Percentiles rank a stretch among this genome's conserved stretches.
Conservation (phyloP, 2,797 vertebrate genomes). For the Parotocinclus haroldoi region DNA sequence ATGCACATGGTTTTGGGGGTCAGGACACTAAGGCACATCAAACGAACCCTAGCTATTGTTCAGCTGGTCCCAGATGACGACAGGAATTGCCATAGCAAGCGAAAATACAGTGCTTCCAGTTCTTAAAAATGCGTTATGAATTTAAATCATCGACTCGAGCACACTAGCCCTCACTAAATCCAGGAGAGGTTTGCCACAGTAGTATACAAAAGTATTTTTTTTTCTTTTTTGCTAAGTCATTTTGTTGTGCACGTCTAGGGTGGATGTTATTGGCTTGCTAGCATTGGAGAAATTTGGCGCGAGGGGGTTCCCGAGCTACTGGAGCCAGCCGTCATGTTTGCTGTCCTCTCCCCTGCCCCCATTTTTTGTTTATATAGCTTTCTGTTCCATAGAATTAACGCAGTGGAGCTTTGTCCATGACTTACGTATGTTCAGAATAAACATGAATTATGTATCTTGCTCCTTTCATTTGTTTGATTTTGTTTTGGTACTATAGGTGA, state of each 20-base stretch:
- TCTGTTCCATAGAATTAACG: slow-evolving; percentile 67
- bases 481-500: background rate
- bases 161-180: slow-evolving; percentile 18
- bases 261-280: slow-evolving; percentile 21
- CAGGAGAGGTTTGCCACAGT: slow-evolving; percentile 25
- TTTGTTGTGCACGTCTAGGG: slow-evolving; percentile 5
- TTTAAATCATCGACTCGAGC: slow-evolving; percentile 55
- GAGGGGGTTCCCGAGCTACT: slow-evolving; percentile 44
- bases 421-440: slow-evolving; percentile 83
- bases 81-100: slow-evolving; percentile 63
- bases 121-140: slow-evolving; percentile 53
- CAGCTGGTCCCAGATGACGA: slow-evolving; percentile 52
- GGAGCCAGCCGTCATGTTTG: slow-evolving; percentile 69
- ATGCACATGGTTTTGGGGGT: slow-evolving; percentile 45
- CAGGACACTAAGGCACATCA: slow-evolving; percentile 40
- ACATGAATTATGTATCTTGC: slow-evolving; percentile 72
- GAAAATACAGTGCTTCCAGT: slow-evolving; percentile 61
- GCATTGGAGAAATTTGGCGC: slow-evolving; percentile 5
- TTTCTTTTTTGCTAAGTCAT: background rate
- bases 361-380: slow-evolving; percentile 53
- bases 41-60: slow-evolving; percentile 25
- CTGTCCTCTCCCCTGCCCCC: slow-evolving; percentile 37
- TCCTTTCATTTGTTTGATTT: background rate
- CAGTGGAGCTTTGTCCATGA: slow-evolving; percentile 71
- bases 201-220: slow-evolving; percentile 14